A percentile compares a stretch with the other conserved stretches of the same genome.
Conservation (phyloP, 2,113 vertebrate species). For the Cyanistes caeruleus region DNA sequence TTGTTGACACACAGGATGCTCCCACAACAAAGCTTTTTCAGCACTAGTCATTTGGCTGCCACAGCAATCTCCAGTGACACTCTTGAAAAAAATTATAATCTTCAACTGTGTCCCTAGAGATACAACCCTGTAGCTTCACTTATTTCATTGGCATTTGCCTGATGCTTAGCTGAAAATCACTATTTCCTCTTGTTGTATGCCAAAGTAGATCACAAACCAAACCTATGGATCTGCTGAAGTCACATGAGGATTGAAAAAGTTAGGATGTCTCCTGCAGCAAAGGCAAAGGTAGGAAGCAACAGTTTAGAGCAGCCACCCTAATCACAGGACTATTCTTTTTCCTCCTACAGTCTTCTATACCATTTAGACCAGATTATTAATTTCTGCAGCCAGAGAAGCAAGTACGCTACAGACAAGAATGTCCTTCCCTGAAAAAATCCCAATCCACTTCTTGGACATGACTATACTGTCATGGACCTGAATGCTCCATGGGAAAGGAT, state of each 20-base stretch:
- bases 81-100: not conserved
- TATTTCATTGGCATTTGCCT: not conserved
- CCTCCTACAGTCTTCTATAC: not conserved
- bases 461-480: not conserved
- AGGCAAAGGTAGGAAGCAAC: not conserved
- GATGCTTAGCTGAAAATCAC: not conserved
- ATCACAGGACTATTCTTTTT: not conserved
- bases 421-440: not conserved
- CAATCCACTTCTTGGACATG: not conserved
- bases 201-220: not conserved
- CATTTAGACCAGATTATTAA: not conserved
- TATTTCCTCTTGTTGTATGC: not conserved
- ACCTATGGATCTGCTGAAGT: not conserved
- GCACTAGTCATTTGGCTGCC: not conserved
- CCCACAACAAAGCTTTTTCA: not conserved
- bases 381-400: not conserved
- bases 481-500: not conserved
- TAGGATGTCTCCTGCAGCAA: not conserved
- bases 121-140: not conserved
- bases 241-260: not conserved
- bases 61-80: not conserved
- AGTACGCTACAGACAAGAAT: not conserved
- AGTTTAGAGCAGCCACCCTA: not conserved
- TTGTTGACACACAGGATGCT: not conserved
- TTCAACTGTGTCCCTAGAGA: not conserved